Evolutionary conservation across 2,113 vertebrate species (phyloP).

Genomic region (Meriones unguiculatus): DNA sequence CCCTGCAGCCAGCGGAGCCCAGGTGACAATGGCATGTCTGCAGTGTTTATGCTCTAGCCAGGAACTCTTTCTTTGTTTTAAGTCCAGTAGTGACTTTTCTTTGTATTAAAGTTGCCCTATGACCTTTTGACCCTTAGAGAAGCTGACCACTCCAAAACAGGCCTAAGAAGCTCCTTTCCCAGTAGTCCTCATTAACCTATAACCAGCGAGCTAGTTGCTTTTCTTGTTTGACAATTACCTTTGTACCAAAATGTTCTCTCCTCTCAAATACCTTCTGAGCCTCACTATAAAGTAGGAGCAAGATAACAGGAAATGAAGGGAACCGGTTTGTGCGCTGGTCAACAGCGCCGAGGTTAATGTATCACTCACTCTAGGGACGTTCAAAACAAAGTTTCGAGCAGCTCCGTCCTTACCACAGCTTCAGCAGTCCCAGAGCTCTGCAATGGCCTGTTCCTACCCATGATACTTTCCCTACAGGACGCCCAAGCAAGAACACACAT

Average conservation of each 20-base stretch:
- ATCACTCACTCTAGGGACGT: conserved; percentile 66
- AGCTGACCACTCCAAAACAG: conserved; percentile 1
- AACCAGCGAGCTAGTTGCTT: conserved; percentile 55
- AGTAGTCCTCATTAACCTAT: conserved; percentile 64
- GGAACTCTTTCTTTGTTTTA: conserved; percentile 33
- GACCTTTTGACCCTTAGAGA: conserved; percentile 65
- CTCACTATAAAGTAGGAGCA: conserved; percentile 52
- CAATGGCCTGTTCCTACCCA: neutral
- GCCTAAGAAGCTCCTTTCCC: conserved; percentile 14
- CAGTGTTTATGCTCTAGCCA: neutral
- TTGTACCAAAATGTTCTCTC: conserved; percentile 62
- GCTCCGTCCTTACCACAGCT: neutral
- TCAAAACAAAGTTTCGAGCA: conserved; percentile 61
- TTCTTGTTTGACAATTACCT: conserved; percentile 74
- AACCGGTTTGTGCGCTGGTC: conserved; percentile 63
- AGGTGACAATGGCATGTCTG: neutral
- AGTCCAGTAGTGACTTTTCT: conserved; percentile 29
- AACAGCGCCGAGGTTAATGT: conserved; percentile 68
- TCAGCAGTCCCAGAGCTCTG: neutral
- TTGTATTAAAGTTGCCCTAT: conserved; percentile 49
- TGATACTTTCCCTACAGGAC: neutral
- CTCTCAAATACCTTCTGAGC: conserved; percentile 40
- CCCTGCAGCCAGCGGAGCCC: neutral
- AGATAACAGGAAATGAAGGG: conserved; percentile 75
- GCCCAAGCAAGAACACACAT: neutral